A percentile compares a stretch with the other conserved stretches of the same genome.
Conservation (phyloP, 2,113 vertebrate genomes). For the Blennius ocellaris region DNA sequence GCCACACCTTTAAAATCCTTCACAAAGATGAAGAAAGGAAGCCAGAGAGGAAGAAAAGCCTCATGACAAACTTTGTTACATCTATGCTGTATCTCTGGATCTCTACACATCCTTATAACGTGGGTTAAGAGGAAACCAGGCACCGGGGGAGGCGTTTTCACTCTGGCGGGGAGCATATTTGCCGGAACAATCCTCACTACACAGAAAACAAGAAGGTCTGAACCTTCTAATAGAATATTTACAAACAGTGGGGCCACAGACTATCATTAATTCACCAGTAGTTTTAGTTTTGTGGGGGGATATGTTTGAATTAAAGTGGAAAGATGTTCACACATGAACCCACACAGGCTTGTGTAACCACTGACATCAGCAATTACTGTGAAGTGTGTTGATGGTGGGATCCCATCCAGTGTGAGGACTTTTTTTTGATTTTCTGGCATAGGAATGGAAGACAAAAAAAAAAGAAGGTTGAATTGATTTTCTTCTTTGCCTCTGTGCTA, state of each 20-base stretch:
- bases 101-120: neutral
- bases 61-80: constrained; percentile 18
- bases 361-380: constrained; percentile 48
- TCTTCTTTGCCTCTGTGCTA: constrained; percentile 1
- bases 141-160: constrained; percentile 27
- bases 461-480: constrained; percentile 25
- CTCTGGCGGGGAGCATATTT: constrained; percentile 12
- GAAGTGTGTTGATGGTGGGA: constrained; percentile 27
- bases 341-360: constrained; percentile 19
- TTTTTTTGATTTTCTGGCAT: constrained; percentile 43
- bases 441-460: constrained; percentile 38
- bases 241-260: constrained; percentile 32
- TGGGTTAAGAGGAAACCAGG: constrained; percentile 15
- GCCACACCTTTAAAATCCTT: constrained; percentile 41
- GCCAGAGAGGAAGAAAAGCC: neutral
- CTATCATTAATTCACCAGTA: constrained; percentile 55
- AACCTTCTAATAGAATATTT: constrained; percentile 48
- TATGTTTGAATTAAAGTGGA: constrained; percentile 52
- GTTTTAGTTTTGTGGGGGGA: constrained; percentile 44
- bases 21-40: neutral
- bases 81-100: neutral
- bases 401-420: constrained; percentile 40
- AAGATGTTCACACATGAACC: constrained; percentile 19
- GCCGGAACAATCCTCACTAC: constrained; percentile 12
- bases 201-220: constrained; percentile 29